phyloP scores from a whole-genome alignment of 2,113 vertebrate genomes.

The Ceyx cyanopectus region DNA sequence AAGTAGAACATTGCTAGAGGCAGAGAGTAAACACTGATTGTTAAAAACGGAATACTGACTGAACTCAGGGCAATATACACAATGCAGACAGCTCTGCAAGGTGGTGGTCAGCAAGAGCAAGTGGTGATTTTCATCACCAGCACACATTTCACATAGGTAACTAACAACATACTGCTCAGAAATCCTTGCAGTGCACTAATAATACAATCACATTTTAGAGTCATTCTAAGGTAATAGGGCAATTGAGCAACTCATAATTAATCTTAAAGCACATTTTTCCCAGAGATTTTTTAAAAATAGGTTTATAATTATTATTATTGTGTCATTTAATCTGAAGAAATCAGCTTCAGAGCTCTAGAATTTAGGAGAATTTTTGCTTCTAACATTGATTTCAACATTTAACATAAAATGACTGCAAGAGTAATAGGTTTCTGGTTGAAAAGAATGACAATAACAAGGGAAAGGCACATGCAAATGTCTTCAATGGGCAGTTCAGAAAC shows the following conservation, averaged over 20 bases:
- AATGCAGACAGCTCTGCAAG: slow-evolving; percentile 6
- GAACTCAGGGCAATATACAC: background rate
- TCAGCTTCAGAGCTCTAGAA: background rate
- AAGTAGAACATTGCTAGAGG: too few relatives aligned
- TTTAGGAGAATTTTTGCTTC: slow-evolving; percentile 16
- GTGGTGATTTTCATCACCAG: background rate
- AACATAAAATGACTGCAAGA: slow-evolving; percentile 28
- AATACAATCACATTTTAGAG: slow-evolving; percentile 9
- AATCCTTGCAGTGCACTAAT: slow-evolving; percentile 33
- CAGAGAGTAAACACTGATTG: slow-evolving; percentile 30
- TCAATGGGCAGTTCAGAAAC: slow-evolving; percentile 52
- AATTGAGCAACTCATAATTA: slow-evolving; percentile 47
- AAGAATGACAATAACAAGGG: slow-evolving; percentile 44
- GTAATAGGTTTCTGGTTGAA: slow-evolving; percentile 28
- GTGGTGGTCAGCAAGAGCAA: slow-evolving; percentile 20
- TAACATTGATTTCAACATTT: slow-evolving; percentile 34
- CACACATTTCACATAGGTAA: slow-evolving; percentile 23
- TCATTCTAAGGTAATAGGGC: background rate
- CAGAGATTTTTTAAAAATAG: background rate
- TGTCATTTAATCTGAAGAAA: background rate
- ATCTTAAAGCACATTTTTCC: slow-evolving; percentile 11
- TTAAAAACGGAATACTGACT: slow-evolving; percentile 29
- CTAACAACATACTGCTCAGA: slow-evolving; percentile 13
- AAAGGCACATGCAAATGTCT: slow-evolving; percentile 72
- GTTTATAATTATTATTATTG: background rate